Base-by-base conservation (phyloP, 2,797 vertebrate genomes). In the Phoebastria nigripes region DNA sequence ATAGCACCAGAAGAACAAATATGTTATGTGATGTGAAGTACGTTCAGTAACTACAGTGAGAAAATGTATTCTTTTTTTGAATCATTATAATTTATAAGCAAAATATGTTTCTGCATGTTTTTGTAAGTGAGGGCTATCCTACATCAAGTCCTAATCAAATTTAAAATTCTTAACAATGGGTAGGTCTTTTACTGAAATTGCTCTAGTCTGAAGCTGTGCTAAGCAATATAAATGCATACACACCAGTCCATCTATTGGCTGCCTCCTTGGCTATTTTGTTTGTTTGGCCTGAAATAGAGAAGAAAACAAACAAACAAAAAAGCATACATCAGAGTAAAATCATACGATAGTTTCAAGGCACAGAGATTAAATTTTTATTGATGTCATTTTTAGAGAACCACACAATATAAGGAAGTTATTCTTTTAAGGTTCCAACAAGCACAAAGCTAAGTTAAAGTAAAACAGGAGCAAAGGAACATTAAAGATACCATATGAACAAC, bases 191-290 rank as follows among this genome's bases (percentile, higher is more conserved):
- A 76, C 41, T 73, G 78, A 91, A 61, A 87, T 12, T 42, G 37
- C n/a, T 67, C 33, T 39, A 59, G 37, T 35, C 41, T 79, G 62
- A 76, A 85, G 46, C 37, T 39, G 24, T 13, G 5, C 26, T 65
- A 51, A 54, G 42, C 72, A 94, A 92, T 74, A 67, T 56, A 86
- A 93, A 82, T 39, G 49, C 28, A 96, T 87, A 98, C 99, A 90
- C 89, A 99, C 99, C 99, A 84, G 99, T 99, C 99, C 99, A 99
- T 93, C 99, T 98, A 70, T 99, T 99, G 82, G 98, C 99, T 13
- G 99, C 99, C 62, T 99, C 99, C 97, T 99, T 99, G 66, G 99
- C 99, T n/a, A 98, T 96, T 92, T 98, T 97, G 95, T 99, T 99
- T 93, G 98, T 98, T 96, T 99, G 98, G 89, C 98, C 99, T 99